A percentile compares a stretch with the other conserved stretches of the same genome.
phyloP scores from a whole-genome alignment of 2,113 vertebrate genomes.

The Ptilonorhynchus violaceus region DNA sequence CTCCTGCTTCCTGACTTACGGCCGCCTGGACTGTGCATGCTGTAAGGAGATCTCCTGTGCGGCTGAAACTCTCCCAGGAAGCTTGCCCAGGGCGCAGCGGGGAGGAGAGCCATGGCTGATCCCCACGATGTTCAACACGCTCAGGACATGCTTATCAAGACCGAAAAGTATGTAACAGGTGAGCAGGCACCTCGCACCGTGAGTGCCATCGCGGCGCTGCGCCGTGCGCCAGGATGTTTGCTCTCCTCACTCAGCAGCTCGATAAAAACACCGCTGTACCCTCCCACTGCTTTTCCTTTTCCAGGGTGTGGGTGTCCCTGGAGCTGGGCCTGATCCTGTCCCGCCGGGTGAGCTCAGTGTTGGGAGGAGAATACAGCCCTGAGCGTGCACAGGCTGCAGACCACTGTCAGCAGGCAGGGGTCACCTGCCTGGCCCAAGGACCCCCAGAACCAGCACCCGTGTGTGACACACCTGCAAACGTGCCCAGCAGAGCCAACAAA shows the following conservation, averaged over 20 bases:
- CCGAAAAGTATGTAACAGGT: background rate
- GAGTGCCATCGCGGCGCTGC: rapidly evolving
- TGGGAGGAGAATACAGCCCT: background rate
- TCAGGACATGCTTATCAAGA: background rate
- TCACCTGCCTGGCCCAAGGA: background rate
- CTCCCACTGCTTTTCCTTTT: background rate
- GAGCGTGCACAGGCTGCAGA: rapidly evolving
- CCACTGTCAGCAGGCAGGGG: background rate
- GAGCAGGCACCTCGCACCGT: rapidly evolving
- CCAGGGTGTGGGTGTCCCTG: background rate
- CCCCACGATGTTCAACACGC: rapidly evolving
- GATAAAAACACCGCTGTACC: background rate
- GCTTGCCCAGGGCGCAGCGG: background rate
- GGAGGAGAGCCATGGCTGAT: background rate
- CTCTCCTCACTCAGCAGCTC: background rate
- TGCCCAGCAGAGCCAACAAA: background rate
- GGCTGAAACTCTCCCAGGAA: background rate
- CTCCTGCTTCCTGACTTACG: background rate
- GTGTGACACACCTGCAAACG: background rate
- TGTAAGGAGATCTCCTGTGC: background rate
- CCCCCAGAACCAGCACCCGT: rapidly evolving
- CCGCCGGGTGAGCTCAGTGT: rapidly evolving
- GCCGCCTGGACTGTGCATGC: background rate
- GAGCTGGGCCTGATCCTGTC: background rate
- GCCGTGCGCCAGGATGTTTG: background rate